Evolutionary conservation across 1,140 invertebrate species (phyloP).

Genomic region (Temnothorax nylanderi): DNA sequence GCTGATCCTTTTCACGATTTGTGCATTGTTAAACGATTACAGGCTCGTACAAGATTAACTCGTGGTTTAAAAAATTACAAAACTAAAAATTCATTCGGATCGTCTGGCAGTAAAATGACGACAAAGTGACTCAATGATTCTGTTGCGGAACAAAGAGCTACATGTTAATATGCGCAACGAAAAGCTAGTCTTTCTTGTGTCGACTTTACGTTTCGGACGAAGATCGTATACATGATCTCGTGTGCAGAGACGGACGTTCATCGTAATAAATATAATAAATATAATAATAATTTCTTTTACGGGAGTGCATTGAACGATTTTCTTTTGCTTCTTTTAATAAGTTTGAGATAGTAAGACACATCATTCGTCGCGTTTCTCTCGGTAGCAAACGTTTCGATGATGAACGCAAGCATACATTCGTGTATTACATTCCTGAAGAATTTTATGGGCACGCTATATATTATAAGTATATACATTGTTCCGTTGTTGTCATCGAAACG

Average conservation of each 20-base stretch:
- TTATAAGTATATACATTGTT: constrained; percentile 70
- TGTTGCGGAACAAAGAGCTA: background rate
- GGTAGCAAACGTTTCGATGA: constrained; percentile 37
- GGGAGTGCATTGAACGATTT: background rate
- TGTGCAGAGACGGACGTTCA: background rate
- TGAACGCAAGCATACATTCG: constrained; percentile 48
- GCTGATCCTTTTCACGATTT: background rate
- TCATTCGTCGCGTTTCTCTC: constrained; percentile 29
- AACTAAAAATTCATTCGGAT: background rate
- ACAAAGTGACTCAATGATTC: constrained; percentile 15
- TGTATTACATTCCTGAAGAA: constrained; percentile 52
- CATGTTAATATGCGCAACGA: constrained; percentile 31
- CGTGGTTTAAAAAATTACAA: background rate
- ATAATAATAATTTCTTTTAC: constrained; percentile 18
- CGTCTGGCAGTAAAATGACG: background rate
- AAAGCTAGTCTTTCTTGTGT: constrained; percentile 62
- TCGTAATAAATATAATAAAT: constrained; percentile 1
- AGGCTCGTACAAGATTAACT: background rate
- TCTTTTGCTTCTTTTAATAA: background rate
- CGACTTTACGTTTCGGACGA: constrained; percentile 22
- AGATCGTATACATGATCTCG: constrained; percentile 15
- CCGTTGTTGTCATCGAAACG: constrained; percentile 72
- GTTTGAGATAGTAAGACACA: background rate
- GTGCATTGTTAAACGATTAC: background rate
- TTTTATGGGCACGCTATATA: constrained; percentile 48